Base-by-base conservation (phyloP, 2,888 invertebrate species). In the Drosophila seclusa region DNA sequence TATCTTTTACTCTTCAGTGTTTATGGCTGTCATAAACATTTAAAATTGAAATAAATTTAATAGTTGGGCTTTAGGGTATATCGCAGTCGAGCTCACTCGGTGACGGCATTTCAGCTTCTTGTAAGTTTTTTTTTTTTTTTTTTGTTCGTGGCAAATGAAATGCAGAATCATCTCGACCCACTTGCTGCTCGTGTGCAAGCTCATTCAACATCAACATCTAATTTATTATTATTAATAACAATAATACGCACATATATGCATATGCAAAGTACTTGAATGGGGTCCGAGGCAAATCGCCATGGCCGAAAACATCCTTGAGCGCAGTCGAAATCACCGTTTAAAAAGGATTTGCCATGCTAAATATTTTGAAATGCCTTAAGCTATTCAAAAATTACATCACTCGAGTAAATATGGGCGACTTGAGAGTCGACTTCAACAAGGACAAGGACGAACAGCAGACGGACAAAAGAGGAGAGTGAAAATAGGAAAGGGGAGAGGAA, bases 301-400 rank as follows among this genome's bases (percentile, higher is more conserved):
- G 54, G 57, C 62, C 52, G 18, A 45, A 66, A 50, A 67, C 55
- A 63, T 76, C 73, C 78, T 76, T 61, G 58, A 61, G 62, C 69
- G 80, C 70, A 79, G 78, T 78, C 63, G 74, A 85, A 88, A 80
- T 85, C 85, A 83, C 83, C 89, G 82, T 86, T 86, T 83, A 76
- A 86, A 88, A 88, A 90, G 86, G 90, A 86, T 88, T 89, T 89
- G 82, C 89, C 89, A 79, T 88, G 86, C 87, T 87, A 88, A 90
- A 86, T 84, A 86, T 86, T 86, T 81, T 73, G 68, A 89, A 77
- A 83, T 77, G 90, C 90, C 86, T 81, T 90, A 89, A 87, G 86
- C 90, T 88, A 85, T 85, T 83, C 88, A 86, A 89, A 85, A 85
- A 85, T 85, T 89, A 85, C 85, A 85, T 86, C 90, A 85, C 85